Evolutionary conservation across 2,888 invertebrate genomes (phyloP), one percentile per base, ranked within the genome.

Genomic region (Tachina lurida): DNA sequence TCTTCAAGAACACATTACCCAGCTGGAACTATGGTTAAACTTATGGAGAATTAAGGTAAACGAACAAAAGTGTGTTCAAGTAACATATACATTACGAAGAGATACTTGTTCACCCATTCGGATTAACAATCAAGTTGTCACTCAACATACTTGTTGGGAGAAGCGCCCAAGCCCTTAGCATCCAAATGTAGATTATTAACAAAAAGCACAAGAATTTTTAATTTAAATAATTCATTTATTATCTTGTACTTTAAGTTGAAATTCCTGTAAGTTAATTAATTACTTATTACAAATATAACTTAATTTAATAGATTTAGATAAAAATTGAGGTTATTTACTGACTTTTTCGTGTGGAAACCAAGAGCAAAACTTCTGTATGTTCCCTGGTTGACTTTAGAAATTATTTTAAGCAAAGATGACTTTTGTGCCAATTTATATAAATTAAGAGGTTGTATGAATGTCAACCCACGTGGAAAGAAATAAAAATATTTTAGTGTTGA

Each of bases 331-430:
- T 15, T 45, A 45, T 31, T 17, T n/a, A 63, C 43, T 63, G 13
- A 43, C 19, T 47, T 63, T 63, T 63, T 63, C 63, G 43, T 63
- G 19, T 63, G 31, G 41, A 63, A 19, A 45, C 45, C 45, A 45
- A 63, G 63, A 63, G 63, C 43, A 19, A 45, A 17, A 19, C 63
- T 19, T 19, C 17, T 45, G 31, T 31, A 31, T 31, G 31, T 31
- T 31, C 0, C 4, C 31, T 31, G 31, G 31, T 31, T 31, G 31
- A 22, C 22, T 22, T 22, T 22, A 22, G 22, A 22, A 17, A 19
- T 63, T 7, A 1, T 19, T 13, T 63, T 12, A 63, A 63, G 45
- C 7, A 63, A 13, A 13, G n/a, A n/a, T n/a, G n/a, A n/a, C n/a
- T n/a, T n/a, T n/a, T n/a, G n/a, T 31, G 63, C 45, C 15, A n/a